Evolutionary conservation across 2,888 invertebrate genomes (phyloP).

Genomic region (Heteropelma amictum): DNA sequence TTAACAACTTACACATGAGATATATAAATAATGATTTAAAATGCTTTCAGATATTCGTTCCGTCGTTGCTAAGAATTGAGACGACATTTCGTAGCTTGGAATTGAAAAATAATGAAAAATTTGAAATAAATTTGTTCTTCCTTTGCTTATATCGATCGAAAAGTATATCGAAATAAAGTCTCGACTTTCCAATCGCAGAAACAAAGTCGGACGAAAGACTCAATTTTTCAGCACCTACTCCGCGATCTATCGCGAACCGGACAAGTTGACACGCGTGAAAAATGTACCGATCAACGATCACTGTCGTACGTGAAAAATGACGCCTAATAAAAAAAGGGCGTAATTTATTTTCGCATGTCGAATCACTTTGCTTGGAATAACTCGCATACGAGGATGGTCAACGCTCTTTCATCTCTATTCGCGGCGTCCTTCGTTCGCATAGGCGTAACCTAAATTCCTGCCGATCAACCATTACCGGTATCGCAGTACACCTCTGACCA

Average conservation of each 20-base stretch:
- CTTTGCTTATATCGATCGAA: slow-evolving; percentile 2
- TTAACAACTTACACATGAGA: no score
- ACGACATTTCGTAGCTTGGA: no score
- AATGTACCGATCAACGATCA: slow-evolving; percentile 34
- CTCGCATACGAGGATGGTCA: slow-evolving; percentile 39
- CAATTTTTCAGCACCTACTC: slow-evolving; percentile 49
- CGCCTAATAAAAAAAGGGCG: no score
- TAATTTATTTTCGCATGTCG: no score
- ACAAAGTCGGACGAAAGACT: slow-evolving; percentile 54
- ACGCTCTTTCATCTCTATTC: slow-evolving; percentile 42
- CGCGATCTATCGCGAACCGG: slow-evolving; percentile 52
- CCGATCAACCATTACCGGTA: slow-evolving; percentile 34
- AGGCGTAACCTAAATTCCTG: slow-evolving; percentile 58
- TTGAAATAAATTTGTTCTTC: no score
- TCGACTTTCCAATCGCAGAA: no score
- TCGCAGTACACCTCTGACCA: slow-evolving; percentile 31
- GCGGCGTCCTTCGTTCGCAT: slow-evolving; percentile 53
- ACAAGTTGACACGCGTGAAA: slow-evolving; percentile 56
- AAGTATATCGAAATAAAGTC: slow-evolving; percentile 3
- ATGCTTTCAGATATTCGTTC: no score
- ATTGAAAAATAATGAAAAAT: no score
- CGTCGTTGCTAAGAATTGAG: no score
- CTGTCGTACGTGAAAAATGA: no score
- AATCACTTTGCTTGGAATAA: no score
- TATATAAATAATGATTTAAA: no score